A percentile compares a stretch with the other conserved stretches of the same genome.
Evolutionary conservation across 2,797 vertebrate genomes (phyloP).

Genomic region (Cynopterus sphinx): DNA sequence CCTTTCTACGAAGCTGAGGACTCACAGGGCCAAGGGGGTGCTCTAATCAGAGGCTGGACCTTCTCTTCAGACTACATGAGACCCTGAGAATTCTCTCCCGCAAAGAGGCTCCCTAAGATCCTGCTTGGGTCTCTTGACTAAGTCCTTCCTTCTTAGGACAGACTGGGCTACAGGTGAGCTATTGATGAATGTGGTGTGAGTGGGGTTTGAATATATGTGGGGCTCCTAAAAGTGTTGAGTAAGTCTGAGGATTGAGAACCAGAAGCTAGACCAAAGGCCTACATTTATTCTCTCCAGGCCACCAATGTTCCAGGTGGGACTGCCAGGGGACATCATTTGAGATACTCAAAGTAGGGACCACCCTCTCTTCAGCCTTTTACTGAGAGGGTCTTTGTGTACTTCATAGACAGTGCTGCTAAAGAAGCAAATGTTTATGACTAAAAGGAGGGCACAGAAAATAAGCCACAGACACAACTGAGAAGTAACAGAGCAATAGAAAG

Average conservation of each 20-base stretch:
- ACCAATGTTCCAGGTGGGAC: not conserved
- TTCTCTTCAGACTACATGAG: not conserved
- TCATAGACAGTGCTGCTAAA: not conserved
- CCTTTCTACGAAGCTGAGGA: not conserved
- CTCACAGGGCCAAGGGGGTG: not conserved
- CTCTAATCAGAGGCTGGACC: not conserved
- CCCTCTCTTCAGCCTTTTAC: not conserved
- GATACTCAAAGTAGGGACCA: not conserved
- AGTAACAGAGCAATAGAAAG: not conserved
- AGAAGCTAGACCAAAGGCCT: not conserved
- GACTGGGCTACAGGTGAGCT: not conserved
- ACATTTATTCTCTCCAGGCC: not conserved
- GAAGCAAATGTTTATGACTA: not conserved
- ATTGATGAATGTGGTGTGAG: too few relatives aligned
- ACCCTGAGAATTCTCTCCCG: too few relatives aligned
- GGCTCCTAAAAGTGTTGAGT: fast-evolving
- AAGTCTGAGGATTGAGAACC: not conserved
- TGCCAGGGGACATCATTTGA: not conserved
- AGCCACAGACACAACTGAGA: not conserved
- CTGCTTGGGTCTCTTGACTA: not conserved
- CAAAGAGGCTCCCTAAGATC: not conserved
- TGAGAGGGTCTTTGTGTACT: not conserved
- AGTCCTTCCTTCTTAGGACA: not conserved
- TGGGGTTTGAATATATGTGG: not conserved
- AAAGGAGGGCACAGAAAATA: not conserved